Evolutionary conservation across 2,113 vertebrate genomes (phyloP).

Genomic region (Ceratotherium simum): DNA sequence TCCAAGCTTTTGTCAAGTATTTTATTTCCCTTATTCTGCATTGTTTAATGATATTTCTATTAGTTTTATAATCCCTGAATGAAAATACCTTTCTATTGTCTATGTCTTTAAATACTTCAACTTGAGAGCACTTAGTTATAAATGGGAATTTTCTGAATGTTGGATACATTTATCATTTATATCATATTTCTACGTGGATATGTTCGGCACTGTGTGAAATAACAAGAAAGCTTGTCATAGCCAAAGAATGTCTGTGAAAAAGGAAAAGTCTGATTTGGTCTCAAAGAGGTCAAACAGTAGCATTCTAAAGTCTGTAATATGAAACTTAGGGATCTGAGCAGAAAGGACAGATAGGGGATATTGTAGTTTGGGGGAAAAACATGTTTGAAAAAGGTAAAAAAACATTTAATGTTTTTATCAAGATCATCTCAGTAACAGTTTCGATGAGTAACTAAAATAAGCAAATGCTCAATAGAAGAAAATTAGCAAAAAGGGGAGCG

Average conservation of each 20-base stretch:
- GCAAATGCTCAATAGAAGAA: not conserved
- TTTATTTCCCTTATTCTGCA: constrained; percentile 29
- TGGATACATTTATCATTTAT: not conserved
- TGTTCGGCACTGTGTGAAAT: not conserved
- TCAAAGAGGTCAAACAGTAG: not conserved
- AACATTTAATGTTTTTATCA: not conserved
- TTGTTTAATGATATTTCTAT: constrained; percentile 26
- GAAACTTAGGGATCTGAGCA: not conserved
- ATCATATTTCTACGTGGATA: not conserved
- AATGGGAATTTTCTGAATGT: not conserved
- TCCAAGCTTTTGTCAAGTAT: not conserved
- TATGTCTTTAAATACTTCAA: not conserved
- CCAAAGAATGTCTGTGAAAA: not conserved
- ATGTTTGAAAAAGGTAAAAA: not conserved
- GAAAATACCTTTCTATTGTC: not conserved
- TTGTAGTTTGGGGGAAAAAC: not conserved
- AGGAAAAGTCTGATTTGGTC: not conserved
- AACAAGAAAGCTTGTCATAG: not conserved
- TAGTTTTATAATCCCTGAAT: not conserved
- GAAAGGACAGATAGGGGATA: not conserved
- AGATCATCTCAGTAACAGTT: not conserved
- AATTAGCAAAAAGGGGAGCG: not conserved
- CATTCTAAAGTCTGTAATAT: constrained; percentile 8
- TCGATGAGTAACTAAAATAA: constrained; percentile 1
- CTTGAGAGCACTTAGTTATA: not conserved